Evolutionary conservation across 2,113 vertebrate species (phyloP).

Genomic region (Percopsis transmontana): DNA sequence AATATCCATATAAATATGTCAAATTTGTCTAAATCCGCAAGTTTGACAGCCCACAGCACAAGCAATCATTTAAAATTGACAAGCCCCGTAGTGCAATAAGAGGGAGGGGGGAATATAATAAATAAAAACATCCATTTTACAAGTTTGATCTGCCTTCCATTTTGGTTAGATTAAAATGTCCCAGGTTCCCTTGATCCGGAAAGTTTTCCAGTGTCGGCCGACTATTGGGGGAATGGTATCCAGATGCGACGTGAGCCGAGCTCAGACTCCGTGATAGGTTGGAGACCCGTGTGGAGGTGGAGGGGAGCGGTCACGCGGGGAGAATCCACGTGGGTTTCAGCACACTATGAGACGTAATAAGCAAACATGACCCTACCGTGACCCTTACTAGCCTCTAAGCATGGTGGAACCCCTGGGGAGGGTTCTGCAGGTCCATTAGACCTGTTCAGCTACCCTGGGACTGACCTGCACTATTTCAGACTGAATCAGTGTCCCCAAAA

Average conservation of each 20-base stretch:
- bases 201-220: conserved; percentile 36
- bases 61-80: conserved; percentile 42
- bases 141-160: conserved; percentile 48
- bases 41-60: conserved; percentile 59
- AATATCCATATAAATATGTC: conserved; percentile 72
- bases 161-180: conserved; percentile 50
- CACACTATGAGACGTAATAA: conserved; percentile 68
- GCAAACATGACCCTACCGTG: conserved; percentile 73
- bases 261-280: conserved; percentile 35
- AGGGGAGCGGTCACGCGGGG: conserved; percentile 20
- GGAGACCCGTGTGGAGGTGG: conserved; percentile 16
- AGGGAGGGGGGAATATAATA: conserved; percentile 13
- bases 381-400: conserved; percentile 45
- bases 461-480: conserved; percentile 72
- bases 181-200: conserved; percentile 19
- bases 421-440: conserved; percentile 69
- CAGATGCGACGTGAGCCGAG: conserved; percentile 65
- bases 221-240: conserved; percentile 46
- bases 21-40: conserved; percentile 55
- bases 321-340: conserved; percentile 57
- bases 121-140: conserved; percentile 47
- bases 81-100: conserved; percentile 23
- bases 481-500: conserved; percentile 67
- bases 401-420: conserved; percentile 38
- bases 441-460: conserved; percentile 57